Percentiles rank a stretch among this genome's conserved stretches.
Conservation (phyloP, 2,113 vertebrate genomes). For the Erpornis zantholeuca region DNA sequence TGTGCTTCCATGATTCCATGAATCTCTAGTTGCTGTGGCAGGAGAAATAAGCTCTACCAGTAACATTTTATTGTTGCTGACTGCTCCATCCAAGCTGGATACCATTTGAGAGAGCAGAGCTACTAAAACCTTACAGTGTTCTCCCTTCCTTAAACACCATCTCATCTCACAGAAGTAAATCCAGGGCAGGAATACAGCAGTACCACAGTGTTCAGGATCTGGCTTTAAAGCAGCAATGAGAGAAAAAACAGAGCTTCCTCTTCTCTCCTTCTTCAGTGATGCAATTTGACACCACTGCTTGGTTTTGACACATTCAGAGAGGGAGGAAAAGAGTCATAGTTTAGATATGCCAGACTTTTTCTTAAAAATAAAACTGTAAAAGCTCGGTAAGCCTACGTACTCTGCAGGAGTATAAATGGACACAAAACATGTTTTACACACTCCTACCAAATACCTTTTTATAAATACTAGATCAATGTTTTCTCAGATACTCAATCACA, state of each 20-base stretch:
- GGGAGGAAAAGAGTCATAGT: not conserved
- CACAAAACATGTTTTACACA: not conserved
- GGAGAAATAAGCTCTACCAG: not conserved
- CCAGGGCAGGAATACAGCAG: not conserved
- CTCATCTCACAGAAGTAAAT: not conserved
- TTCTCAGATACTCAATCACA: not conserved
- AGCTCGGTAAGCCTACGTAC: not conserved
- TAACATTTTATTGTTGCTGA: not conserved
- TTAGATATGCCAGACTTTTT: not conserved
- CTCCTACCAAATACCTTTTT: not conserved
- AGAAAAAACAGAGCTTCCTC: not conserved
- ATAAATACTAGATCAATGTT: not conserved
- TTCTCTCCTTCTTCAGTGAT: not conserved
- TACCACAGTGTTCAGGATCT: not conserved
- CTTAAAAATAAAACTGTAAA: not conserved
- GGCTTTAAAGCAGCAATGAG: not conserved
- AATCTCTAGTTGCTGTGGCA: not conserved
- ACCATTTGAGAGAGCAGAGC: too few relatives aligned
- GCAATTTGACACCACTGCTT: not conserved
- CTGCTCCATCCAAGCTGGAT: not conserved
- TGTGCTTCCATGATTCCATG: not conserved
- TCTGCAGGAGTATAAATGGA: not conserved
- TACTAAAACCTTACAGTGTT: not conserved
- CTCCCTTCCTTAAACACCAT: not conserved
- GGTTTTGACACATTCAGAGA: not conserved